A percentile compares a stretch with the other conserved stretches of the same genome.
Evolutionary conservation across 2,797 vertebrate genomes (phyloP).

Genomic region (Notolabrus celidotus): DNA sequence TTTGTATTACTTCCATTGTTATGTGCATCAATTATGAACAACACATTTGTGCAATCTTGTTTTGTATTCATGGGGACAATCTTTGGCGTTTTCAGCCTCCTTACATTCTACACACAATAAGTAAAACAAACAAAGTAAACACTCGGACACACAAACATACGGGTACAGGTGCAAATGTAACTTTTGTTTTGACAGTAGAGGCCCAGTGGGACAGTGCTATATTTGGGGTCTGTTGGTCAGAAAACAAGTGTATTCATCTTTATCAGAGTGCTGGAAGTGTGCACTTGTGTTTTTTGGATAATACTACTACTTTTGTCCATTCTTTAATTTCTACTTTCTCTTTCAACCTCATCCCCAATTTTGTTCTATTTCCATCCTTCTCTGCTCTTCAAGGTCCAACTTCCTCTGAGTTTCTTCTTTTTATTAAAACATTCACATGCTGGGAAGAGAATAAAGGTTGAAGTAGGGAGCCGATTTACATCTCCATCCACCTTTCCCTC

Average conservation of each 20-base stretch:
- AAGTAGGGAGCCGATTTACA: conserved; percentile 7
- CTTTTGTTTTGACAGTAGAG: conserved; percentile 35
- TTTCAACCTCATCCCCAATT: conserved; percentile 4
- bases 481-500: conserved; percentile 9
- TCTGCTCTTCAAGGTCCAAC: conserved; percentile 15
- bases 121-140: conserved; percentile 24
- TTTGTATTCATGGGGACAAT: conserved; percentile 30
- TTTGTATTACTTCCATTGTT: background rate
- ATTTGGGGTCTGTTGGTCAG: conserved; percentile 57
- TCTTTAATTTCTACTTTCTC: background rate
- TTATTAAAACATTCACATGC: conserved; percentile 31
- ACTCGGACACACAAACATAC: conserved; percentile 32
- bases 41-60: too few relatives aligned
- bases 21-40: conserved; percentile 17
- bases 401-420: conserved; percentile 15
- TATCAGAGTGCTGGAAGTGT: conserved; percentile 9
- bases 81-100: conserved; percentile 57
- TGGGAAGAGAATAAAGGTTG: conserved; percentile 7
- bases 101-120: conserved; percentile 18
- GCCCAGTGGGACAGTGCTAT: conserved; percentile 63
- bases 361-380: conserved; percentile 13
- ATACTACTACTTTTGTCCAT: conserved; percentile 8
- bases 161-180: conserved; percentile 61
- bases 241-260: conserved; percentile 18
- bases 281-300: conserved; percentile 7